Base-by-base conservation (phyloP, 1,140 invertebrate genomes). In the Diuraphis noxia region DNA sequence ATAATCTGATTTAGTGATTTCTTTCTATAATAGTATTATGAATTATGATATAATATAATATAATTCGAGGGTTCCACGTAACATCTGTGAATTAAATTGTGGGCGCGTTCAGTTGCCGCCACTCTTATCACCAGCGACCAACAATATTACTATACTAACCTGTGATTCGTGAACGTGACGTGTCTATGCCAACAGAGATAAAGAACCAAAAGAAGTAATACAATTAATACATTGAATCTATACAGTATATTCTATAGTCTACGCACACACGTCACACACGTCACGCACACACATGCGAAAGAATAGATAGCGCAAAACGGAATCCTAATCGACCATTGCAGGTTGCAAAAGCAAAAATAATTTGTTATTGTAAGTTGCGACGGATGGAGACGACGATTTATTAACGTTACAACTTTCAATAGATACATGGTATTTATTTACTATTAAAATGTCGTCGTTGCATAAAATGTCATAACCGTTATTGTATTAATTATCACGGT, bases 141-240 rank as follows among this genome's bases (percentile, higher is more conserved):
- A 88, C 49, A 25, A 88, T 13, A 21, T 7, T 25, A 13, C 7
- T 7, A 13, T 46, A 10, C 43, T 46, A 46, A 23, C 36, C 8
- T 23, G 21, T 43, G 87, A 56, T 88, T 56, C 9, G 52, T 40
- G 52, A 88, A 34, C 36, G 87, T 88, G 87, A 88, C 87, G 87
- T 88, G 87, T 84, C 81, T 84, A 38, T 79, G 21, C 19, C 23
- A n/a, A 10, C 25, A 82, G 34, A 25, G 34, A 82, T 38, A 79
- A 34, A 79, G 19, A 38, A 34, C 1, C 23, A 79, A 79, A 34
- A 79, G 19, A 38, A 34, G 6, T 38, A 79, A 23, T 34, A 23
- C 34, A n/a, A n/a, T n/a, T n/a, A n/a, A n/a, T n/a, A n/a, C n/a
- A n/a, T n/a, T n/a, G n/a, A n/a, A n/a, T n/a, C n/a, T n/a, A n/a